Conservation (phyloP, 2,888 invertebrate genomes). For the Amphiduros pacificus region DNA sequence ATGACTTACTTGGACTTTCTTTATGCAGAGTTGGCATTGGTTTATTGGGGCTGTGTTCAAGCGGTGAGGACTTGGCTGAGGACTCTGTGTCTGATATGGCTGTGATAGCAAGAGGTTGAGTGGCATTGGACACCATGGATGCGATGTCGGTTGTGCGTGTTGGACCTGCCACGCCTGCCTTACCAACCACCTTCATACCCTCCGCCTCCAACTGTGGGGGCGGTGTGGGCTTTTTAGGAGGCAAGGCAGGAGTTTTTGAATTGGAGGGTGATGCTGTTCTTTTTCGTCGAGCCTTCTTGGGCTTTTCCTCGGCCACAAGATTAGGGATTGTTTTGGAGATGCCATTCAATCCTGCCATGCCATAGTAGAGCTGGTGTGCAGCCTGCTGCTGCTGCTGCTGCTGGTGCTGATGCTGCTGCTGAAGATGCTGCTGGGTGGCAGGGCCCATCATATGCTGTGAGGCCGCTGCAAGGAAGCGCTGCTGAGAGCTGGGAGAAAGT, state of each 20-base stretch:
- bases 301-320: constrained; percentile 12
- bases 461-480: neutral
- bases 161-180: neutral
- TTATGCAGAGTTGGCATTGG: neutral
- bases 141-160: constrained; percentile 12
- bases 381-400: neutral
- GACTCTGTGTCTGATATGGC: constrained; percentile 21
- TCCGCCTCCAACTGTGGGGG: neutral
- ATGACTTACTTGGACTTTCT: constrained; percentile 6
- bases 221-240: constrained; percentile 6
- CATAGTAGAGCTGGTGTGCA: constrained; percentile 1
- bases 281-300: constrained; percentile 16
- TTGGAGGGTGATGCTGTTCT: constrained; percentile 12
- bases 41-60: constrained; percentile 1
- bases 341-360: constrained; percentile 13
- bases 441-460: neutral
- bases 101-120: constrained; percentile 22
- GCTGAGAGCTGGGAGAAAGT: neutral
- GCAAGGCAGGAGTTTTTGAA: too few relatives aligned
- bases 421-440: neutral
- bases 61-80: constrained; percentile 13
- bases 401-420: neutral
- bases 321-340: constrained; percentile 8
- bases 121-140: constrained; percentile 20
- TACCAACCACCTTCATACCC: neutral